Evolutionary conservation across 2,113 vertebrate genomes (phyloP), one percentile per base, ranked within the genome.

Genomic region (Aptenodytes forsteri): DNA sequence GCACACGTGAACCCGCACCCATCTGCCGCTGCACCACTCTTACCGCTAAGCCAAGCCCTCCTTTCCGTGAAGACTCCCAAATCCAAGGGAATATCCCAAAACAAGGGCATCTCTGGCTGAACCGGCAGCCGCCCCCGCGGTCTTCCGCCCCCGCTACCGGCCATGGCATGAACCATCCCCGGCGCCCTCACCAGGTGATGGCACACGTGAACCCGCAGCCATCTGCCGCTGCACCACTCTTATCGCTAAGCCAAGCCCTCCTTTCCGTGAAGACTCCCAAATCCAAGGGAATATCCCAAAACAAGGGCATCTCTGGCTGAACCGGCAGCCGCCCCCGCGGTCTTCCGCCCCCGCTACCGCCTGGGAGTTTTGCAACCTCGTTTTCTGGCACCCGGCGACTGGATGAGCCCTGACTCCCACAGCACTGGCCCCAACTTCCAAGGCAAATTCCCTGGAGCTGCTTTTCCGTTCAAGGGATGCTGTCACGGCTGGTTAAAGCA

Each of bases 61-160:
- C 46, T 80, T 90, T n/a, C 83, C 0, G 0, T 11, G 25, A 92
- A 80, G 71, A 77, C 58, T 90, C 83, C 96, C 76, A 90, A 16
- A 92, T 92, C 80, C 83, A 38, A 92, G 58, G 95, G 93, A 96
- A 83, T 83, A 86, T 86, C 95, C 95, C 91, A 32, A 90, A 92
- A 27, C 52, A 29, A 90, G 70, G 59, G 73, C 4, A 0, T 47
- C 62, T 76, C 58, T 1, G 2, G 19, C 25, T 19, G 69, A 73
- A 25, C 79, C 10, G 15, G 8, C 4, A 15, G 59, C 69, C 34
- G 6, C 66, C 90, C 62, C 76, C 13, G 0, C 8, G 0, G 3
- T 50, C 47, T 61, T 72, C 70, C 22, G 0, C 89, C 91, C 88
- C 85, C 42, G n/a, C 85, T 55, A 19, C 91, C 47, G 0, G n/a